These are phyloP conservation scores for Pterocles burchelli DNA, from an alignment of 2,113 vertebrate species.

Conservation along the genomic window DNA sequence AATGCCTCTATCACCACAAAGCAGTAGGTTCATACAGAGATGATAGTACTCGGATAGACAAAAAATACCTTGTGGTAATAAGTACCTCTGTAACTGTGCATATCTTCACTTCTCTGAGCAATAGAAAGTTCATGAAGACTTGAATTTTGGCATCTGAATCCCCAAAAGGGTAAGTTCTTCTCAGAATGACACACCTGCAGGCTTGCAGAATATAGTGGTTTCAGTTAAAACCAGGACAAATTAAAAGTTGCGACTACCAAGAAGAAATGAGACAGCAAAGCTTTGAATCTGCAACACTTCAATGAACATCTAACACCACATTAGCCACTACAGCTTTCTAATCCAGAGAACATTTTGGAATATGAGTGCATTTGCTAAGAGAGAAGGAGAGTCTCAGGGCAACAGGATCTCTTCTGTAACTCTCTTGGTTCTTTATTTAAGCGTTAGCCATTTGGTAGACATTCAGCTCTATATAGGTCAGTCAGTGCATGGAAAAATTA, in stretches of 20 bases:
- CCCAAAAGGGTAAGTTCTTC: background rate
- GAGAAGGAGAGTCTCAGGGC: background rate
- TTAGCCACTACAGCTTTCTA: background rate
- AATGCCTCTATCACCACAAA: background rate
- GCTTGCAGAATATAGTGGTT: background rate
- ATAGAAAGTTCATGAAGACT: background rate
- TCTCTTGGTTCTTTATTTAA: background rate
- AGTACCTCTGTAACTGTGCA: background rate
- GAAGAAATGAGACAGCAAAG: background rate
- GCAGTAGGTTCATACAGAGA: background rate
- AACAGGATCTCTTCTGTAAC: background rate
- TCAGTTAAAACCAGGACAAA: background rate
- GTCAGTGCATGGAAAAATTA: background rate
- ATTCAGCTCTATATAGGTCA: background rate
- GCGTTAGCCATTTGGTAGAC: background rate
- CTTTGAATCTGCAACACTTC: background rate
- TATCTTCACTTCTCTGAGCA: background rate
- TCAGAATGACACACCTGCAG: background rate
- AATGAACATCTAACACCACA: background rate
- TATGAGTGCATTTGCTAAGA: background rate
- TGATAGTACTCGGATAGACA: background rate
- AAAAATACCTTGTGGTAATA: background rate
- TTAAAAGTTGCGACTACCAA: background rate
- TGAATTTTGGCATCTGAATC: background rate
- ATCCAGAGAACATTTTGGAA: background rate